Evolutionary conservation across 1,140 invertebrate species (phyloP).

Genomic region (Sycobia sp.): DNA sequence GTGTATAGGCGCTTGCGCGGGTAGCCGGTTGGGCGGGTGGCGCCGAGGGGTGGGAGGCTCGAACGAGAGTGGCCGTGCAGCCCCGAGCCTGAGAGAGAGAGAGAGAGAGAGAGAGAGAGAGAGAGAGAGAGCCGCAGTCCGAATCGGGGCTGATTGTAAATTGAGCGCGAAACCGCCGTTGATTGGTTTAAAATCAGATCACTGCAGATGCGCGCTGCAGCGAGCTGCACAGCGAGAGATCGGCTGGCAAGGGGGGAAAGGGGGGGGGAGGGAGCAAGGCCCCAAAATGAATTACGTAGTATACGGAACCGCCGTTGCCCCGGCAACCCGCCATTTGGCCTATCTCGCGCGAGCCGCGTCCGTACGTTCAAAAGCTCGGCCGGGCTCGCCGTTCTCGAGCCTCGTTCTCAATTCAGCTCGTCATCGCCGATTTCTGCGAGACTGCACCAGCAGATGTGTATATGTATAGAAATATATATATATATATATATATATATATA

Average conservation of each 20-base stretch:
- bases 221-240: constrained; percentile 34
- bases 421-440: no score
- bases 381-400: no score
- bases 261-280: constrained; percentile 37
- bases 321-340: constrained; percentile 33
- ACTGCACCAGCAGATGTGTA: no score
- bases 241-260: no score
- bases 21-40: neutral
- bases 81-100: neutral
- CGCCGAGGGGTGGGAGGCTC: neutral
- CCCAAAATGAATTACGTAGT: constrained; percentile 44
- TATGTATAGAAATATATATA: no score
- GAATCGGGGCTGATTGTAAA: constrained; percentile 52
- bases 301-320: constrained; percentile 31
- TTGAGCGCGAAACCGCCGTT: constrained; percentile 59
- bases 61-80: neutral
- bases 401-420: no score
- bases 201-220: constrained; percentile 34
- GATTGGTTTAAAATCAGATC: constrained; percentile 62
- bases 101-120: no score
- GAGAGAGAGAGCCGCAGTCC: neutral
- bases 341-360: no score
- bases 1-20: no score
- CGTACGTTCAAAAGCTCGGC: no score
- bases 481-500: no score